Evolutionary conservation across 53 echinoderm and acorn worm species (phyloP), one percentile per base, ranked within the genome.

Genomic region (Stichopus horrens): DNA sequence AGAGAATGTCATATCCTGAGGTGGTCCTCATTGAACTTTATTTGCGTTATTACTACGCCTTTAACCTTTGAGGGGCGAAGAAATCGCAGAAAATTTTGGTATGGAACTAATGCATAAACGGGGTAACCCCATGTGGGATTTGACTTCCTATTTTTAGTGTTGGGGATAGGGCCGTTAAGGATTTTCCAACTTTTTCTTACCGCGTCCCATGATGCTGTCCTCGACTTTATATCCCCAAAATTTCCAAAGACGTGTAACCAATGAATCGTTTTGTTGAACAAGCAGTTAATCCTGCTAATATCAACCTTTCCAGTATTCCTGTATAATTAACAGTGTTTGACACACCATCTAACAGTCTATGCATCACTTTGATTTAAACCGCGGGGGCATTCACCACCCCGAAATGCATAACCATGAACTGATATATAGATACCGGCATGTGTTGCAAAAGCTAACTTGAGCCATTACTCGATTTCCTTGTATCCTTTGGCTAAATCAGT

Each of bases 111-210:
- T 56, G 52, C 91, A 91, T 55, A 88, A 93, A 51, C 88, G 85
- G 0, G 88, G 57, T 6, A 92, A 21, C 11, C 94, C 91, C 5
- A 93, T 23, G 60, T 83, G 91, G 5, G 91, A 89, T 10, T 89
- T 54, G n/a, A n/a, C 10, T 63, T 93, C n/a, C n/a, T 87, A 10
- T 86, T 86, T 88, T 93, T 93, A 0, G 93, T 93, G 22, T 87
- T 57, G 4, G 93, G 89, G 16, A 59, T 54, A 9, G 73, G 18
- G 11, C 91, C 91, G 51, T 83, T 71, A 5, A 23, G 67, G 9
- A 91, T 74, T 8, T 52, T 88, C 23, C 75, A 4, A 91, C 9
- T 71, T 94, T 94, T 5, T 85, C 76, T 56, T 74, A 83, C 52
- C 54, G 84, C 8, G 92, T 55, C n/a, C n/a, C n/a, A n/a, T n/a